Evolutionary conservation across 2,113 vertebrate genomes (phyloP).

Genomic region (Ramphastos sulfuratus): DNA sequence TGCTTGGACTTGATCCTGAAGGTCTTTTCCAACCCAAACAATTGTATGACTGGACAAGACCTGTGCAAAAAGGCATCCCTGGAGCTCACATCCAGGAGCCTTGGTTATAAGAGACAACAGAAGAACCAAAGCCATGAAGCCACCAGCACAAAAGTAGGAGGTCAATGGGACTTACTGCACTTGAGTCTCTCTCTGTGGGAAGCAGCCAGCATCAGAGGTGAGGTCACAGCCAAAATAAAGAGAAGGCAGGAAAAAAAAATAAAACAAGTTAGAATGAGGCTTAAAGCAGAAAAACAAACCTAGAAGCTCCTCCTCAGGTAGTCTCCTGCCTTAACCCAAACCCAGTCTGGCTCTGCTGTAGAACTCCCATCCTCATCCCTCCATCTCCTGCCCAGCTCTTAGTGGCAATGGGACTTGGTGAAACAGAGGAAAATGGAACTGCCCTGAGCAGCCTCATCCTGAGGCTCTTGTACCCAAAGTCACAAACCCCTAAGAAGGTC

Average conservation of each 20-base stretch:
- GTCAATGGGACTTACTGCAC: constrained; percentile 81
- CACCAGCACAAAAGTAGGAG: neutral
- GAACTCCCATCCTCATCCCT: neutral
- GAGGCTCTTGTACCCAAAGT: rapidly evolving
- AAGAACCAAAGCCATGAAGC: neutral
- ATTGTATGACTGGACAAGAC: no score
- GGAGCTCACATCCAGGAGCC: neutral
- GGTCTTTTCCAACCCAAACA: no score
- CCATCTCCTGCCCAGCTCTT: neutral
- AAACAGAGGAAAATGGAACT: neutral
- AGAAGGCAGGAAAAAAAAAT: neutral
- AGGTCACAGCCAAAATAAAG: neutral
- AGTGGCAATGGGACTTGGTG: no score
- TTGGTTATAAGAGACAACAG: neutral
- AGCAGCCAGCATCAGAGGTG: neutral
- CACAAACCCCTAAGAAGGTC: neutral
- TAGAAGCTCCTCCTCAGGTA: neutral
- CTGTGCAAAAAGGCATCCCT: neutral
- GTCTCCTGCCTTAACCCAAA: neutral
- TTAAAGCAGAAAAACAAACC: neutral
- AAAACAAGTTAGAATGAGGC: neutral
- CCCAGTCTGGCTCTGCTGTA: neutral
- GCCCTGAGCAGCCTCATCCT: neutral
- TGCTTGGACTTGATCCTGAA: no score
- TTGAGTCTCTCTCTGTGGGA: constrained; percentile 89